Evolutionary conservation across 2,113 vertebrate species (phyloP).

Genomic region (Drymodes brunneopygia): DNA sequence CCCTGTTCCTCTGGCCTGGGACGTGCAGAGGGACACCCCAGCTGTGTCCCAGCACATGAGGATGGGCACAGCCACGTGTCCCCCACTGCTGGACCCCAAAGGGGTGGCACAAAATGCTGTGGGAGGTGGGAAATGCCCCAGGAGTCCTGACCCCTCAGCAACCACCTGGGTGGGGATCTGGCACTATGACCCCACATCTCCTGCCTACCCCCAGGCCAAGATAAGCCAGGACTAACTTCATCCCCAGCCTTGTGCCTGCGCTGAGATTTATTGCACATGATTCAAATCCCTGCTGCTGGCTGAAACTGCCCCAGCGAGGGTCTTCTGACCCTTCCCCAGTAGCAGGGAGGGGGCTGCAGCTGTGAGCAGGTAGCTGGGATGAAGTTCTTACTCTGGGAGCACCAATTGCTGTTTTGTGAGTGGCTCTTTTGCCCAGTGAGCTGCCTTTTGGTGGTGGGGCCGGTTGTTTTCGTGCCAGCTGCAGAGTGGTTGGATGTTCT

Average conservation of each 20-base stretch:
- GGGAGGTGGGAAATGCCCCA: background rate
- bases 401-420: background rate
- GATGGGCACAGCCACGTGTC: background rate
- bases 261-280: background rate
- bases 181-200: background rate
- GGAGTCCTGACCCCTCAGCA: background rate
- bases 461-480: constrained; percentile 26
- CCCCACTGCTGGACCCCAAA: fast-evolving
- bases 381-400: background rate
- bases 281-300: background rate
- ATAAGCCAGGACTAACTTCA: background rate
- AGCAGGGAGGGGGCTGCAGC: fast-evolving
- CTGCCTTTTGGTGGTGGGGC: background rate
- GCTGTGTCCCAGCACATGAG: fast-evolving
- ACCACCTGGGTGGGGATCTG: fast-evolving
- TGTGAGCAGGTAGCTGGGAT: background rate
- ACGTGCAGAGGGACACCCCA: fast-evolving
- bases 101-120: fast-evolving
- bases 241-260: fast-evolving
- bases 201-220: background rate
- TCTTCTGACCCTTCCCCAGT: fast-evolving
- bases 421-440: background rate
- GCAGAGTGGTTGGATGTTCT: constrained; percentile 40
- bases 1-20: no score
- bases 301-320: fast-evolving